Conservation (phyloP, 2,888 invertebrate genomes). For the Nudaria mundana region DNA sequence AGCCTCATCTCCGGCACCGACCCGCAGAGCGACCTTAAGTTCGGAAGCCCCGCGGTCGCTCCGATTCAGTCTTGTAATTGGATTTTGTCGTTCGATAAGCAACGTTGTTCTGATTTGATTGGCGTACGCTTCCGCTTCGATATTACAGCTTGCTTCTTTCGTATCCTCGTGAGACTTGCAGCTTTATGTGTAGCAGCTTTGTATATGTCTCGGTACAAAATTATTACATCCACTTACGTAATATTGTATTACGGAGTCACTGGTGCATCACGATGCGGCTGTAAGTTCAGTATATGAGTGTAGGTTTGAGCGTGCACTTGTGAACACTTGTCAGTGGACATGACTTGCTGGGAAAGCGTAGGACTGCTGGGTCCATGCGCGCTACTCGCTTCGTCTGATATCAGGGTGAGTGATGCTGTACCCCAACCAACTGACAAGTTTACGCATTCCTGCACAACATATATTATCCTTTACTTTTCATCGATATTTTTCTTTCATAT, state of each 20-base stretch:
- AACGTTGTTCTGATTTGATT: constrained; percentile 72
- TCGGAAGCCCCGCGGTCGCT: constrained; percentile 75
- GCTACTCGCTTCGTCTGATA: constrained; percentile 71
- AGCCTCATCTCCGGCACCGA: constrained; percentile 49
- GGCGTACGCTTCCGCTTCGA: constrained; percentile 74
- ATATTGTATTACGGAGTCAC: constrained; percentile 51
- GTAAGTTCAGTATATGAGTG: constrained; percentile 45
- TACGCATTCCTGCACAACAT: background rate
- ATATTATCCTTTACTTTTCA: no score
- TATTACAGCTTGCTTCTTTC: constrained; percentile 69
- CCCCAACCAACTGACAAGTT: constrained; percentile 16
- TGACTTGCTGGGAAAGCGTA: constrained; percentile 81
- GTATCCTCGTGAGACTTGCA: constrained; percentile 51
- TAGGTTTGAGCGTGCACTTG: constrained; percentile 40
- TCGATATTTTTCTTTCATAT: no score
- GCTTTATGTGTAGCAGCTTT: constrained; percentile 71
- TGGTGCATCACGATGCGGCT: constrained; percentile 63
- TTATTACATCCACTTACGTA: constrained; percentile 63
- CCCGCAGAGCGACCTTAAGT: constrained; percentile 68
- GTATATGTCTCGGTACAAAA: constrained; percentile 44
- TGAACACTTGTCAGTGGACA: constrained; percentile 44
- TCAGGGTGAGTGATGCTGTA: constrained; percentile 71
- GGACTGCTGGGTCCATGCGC: constrained; percentile 78
- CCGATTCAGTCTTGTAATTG: constrained; percentile 79
- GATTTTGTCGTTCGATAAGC: constrained; percentile 76